phyloP scores from a whole-genome alignment of 1,140 invertebrate genomes.

The Sinella curviseta region DNA sequence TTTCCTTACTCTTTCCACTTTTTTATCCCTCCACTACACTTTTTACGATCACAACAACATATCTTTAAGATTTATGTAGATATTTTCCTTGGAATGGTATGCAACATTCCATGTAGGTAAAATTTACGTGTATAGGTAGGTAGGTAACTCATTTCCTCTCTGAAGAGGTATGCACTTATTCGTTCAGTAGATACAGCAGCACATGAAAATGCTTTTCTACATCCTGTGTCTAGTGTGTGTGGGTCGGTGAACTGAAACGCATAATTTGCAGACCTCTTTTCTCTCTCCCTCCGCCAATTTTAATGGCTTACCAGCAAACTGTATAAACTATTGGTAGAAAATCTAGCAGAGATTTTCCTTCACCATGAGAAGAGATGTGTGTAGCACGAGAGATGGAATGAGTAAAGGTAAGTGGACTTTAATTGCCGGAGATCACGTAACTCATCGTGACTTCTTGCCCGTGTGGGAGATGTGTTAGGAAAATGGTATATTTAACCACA shows the following conservation, averaged over 20 bases:
- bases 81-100: neutral
- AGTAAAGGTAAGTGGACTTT: conserved; percentile 14
- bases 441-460: conserved; percentile 13
- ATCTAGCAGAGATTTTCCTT: too few species aligned
- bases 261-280: conserved; percentile 15
- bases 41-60: too few species aligned
- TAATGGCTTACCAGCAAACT: neutral
- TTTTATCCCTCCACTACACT: neutral
- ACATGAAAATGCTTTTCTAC: too few species aligned
- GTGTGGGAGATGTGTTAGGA: too few species aligned
- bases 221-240: neutral
- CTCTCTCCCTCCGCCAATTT: too few species aligned
- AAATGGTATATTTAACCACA: neutral
- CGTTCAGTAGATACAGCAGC: too few species aligned
- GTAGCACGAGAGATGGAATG: too few species aligned
- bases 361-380: too few species aligned
- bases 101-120: neutral
- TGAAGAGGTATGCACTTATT: too few species aligned
- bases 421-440: conserved; percentile 13
- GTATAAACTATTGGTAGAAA: too few species aligned
- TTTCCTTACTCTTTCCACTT: neutral
- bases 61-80: neutral
- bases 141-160: too few species aligned
- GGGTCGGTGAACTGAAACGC: conserved; percentile 11
- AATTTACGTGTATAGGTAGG: too few species aligned